Evolutionary conservation across 2,888 invertebrate species (phyloP), one percentile per base, ranked within the genome.

Genomic region (Phania funesta): DNA sequence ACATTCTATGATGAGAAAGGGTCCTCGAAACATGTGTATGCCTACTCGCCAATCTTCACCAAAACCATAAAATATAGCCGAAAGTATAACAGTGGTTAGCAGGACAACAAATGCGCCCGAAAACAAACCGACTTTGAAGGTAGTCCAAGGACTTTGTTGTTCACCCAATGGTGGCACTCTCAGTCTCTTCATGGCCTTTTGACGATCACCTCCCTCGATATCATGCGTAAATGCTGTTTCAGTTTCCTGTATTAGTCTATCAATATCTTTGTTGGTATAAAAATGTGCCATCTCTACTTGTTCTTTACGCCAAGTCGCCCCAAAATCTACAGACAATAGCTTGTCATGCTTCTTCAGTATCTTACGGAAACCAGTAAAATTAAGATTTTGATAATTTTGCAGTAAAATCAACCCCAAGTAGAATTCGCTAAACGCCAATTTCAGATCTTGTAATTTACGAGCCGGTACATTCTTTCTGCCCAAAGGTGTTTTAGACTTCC

Each of bases 311-410:
- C 96, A 97, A 88, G 93, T 94, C 11, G 93, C 93, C n/a, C 97
- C 97, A 67, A 92, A 90, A 80, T 94, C 94, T 9, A 94, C 94
- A 80, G 90, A 92, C 82, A 95, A 91, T 83, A 96, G 90, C 92
- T 97, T 97, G 90, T 97, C 97, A 90, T 97, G 97, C 90, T 97
- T 97, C 90, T 97, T 97, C 52, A 97, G 92, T 85, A 97, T 98
- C 90, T 97, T 97, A 48, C 97, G 92, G 90, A 97, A 97, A 1
- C 97, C 97, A 5, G 96, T 97, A 87, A 96, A 96, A 91, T 97
- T 97, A 13, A 97, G 92, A 86, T 95, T 96, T 90, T 97, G 96
- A 90, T 96, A 96, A 90, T 97, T 97, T 91, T 97, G 97, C 65
- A 97, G 91, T 48, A 97, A 91, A 86, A 97, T 96, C 73, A 97